Evolutionary conservation across 2,797 vertebrate species (phyloP).

Genomic region (Alca torda): DNA sequence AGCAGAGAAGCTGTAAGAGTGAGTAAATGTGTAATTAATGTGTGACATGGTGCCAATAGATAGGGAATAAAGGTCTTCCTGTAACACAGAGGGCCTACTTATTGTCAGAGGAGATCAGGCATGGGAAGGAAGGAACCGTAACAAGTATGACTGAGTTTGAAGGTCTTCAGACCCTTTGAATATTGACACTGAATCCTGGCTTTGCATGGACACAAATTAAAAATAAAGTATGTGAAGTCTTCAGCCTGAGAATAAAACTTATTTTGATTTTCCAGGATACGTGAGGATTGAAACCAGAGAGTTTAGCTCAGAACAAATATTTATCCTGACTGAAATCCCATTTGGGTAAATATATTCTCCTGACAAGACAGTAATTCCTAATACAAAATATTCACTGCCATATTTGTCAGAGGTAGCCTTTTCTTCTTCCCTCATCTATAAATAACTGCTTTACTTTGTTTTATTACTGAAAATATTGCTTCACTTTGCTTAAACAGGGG

Average conservation of each 20-base stretch:
- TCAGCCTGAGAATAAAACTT: not conserved
- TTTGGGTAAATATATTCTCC: not conserved
- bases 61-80: not conserved
- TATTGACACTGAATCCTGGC: not conserved
- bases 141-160: not conserved
- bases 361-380: not conserved
- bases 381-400: not conserved
- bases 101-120: not conserved
- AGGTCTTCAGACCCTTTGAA: not conserved
- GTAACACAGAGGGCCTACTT: not conserved
- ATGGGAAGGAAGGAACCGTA: not conserved
- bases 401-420: not conserved
- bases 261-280: not conserved
- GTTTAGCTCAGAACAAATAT: not conserved
- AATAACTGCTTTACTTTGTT: not conserved
- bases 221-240: not conserved
- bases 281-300: not conserved
- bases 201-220: not conserved
- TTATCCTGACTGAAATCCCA: not conserved
- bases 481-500: conserved; percentile 8
- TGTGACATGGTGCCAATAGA: not conserved
- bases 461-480: conserved; percentile 26
- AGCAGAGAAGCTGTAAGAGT: not conserved
- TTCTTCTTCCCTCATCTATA: not conserved
- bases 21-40: not conserved